Evolutionary conservation across 2,888 invertebrate species (phyloP), one percentile per base, ranked within the genome.

Genomic region (Drosophila neotestacea): DNA sequence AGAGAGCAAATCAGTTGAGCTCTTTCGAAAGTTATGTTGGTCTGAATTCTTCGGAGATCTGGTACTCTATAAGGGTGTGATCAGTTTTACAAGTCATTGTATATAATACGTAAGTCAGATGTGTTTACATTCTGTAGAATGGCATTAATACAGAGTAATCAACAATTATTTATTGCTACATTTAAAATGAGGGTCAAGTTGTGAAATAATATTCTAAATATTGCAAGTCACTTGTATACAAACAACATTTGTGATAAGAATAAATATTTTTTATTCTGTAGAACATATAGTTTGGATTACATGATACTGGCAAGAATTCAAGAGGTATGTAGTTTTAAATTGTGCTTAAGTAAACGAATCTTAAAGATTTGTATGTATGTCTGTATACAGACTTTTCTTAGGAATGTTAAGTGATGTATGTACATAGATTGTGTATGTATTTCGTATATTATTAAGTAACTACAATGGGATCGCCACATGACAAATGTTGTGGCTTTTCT

Each of bases 381-480:
- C 6, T 1, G 6, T 9, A 34, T 10, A 11, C 34, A 34, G 11
- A 48, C 16, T 11, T 10, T 7, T 48, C 6, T 6, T 10, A 4
- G 32, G 50, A 36, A 50, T 50, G 50, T 50, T 22, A 34, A 22
- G 50, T 36, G 50, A 36, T 50, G 22, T 22, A 11, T 22, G 34
- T 50, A 46, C 30, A 46, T 13, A 30, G 11, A 28, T 4, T 4
- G n/a, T 9, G 5, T 32, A 22, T 55, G n/a, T 22, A 22, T 3
- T 22, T 22, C 22, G 22, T 22, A 22, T 22, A 3, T 3, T 3
- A 13, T 32, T 41, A 63, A 34, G n/a, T 61, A 9, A 60, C 46
- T 6, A 41, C 11, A 52, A 77, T 44, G 5, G 11, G 10, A 54
- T 82, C 86, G n/a, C 88, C 82, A 10, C 70, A 74, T 2, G 66